phyloP scores from a whole-genome alignment of 2,888 invertebrate species.

The Priapulus caudatus region DNA sequence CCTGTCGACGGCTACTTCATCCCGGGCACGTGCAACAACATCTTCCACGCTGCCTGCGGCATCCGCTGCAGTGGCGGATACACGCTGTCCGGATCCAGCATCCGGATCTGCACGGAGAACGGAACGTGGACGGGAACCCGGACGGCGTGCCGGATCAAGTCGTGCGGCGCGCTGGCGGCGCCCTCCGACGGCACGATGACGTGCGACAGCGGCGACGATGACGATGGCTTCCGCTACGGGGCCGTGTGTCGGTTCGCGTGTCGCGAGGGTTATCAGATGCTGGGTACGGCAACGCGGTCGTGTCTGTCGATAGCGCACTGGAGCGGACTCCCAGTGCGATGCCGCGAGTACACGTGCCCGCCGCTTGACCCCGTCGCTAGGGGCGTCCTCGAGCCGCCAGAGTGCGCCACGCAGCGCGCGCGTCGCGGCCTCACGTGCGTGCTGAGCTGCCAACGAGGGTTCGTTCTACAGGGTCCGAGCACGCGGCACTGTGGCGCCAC shows the following conservation, averaged over 20 bases:
- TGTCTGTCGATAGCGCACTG: constrained; percentile 55
- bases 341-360: constrained; percentile 46
- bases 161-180: constrained; percentile 46
- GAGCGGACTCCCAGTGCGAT: constrained; percentile 54
- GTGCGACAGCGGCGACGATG: constrained; percentile 39
- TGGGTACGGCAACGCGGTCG: constrained; percentile 50
- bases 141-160: constrained; percentile 50
- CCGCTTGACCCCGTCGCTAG: constrained; percentile 44
- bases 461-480: constrained; percentile 46
- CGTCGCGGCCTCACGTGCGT: constrained; percentile 49
- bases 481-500: constrained; percentile 46
- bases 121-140: constrained; percentile 55
- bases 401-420: constrained; percentile 46
- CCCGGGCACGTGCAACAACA: constrained; percentile 50
- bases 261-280: constrained; percentile 49
- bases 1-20: constrained; percentile 56
- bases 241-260: constrained; percentile 54
- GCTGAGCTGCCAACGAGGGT: constrained; percentile 49
- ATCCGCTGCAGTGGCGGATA: constrained; percentile 54
- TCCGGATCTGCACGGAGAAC: constrained; percentile 51
- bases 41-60: constrained; percentile 57
- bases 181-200: constrained; percentile 48
- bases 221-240: constrained; percentile 45
- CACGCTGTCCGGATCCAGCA: constrained; percentile 42
- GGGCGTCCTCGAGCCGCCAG: constrained; percentile 45